Base-by-base conservation (phyloP, 2,888 invertebrate species). In the Lypha dubia region DNA sequence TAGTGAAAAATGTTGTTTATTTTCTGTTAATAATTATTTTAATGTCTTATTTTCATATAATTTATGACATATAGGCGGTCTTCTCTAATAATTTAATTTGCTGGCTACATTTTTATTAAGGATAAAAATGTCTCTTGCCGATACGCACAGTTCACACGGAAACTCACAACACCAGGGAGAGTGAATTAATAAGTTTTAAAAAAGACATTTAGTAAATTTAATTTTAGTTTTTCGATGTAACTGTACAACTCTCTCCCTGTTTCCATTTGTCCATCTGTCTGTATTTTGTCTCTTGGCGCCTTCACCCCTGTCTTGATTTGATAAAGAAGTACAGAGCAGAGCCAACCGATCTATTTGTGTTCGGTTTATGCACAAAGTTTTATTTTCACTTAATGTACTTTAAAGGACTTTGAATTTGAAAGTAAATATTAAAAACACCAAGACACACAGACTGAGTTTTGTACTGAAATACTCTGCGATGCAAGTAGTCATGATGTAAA, bases 11-110 rank as follows among this genome's bases (percentile, higher is more conserved):
- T 58, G 73, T 79, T 28, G 41, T 49, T 67, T 56, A 63, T 75
- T 71, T 79, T 73, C 44, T 84, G 80, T 62, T 84, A 73, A 84
- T 84, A 84, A 84, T 80, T 84, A 84, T 80, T 80, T 84, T 84
- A 73, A 84, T 84, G 84, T 76, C 76, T 67, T 76, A 62, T 71
- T 76, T 74, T 84, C 44, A 53, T 76, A 62, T 73, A 73, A 84
- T 84, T 84, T 84, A 80, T 80, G 76, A 73, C 80, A 68, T 49
- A 62, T 80, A 73, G 84, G 80, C 84, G 75, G 80, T 76, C 62
- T 67, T 67, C 28, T 67, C 67, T 80, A 76, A 76, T 73, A 84
- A 83, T 79, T 79, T 56, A 84, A 80, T 76, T 76, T 67, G 46
- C 56, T 53, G 20, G 46, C 41, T 67, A 53, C 63, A 70, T 81